Base-by-base conservation (phyloP, 2,797 vertebrate species). In the Dromococcyx pavoninus region DNA sequence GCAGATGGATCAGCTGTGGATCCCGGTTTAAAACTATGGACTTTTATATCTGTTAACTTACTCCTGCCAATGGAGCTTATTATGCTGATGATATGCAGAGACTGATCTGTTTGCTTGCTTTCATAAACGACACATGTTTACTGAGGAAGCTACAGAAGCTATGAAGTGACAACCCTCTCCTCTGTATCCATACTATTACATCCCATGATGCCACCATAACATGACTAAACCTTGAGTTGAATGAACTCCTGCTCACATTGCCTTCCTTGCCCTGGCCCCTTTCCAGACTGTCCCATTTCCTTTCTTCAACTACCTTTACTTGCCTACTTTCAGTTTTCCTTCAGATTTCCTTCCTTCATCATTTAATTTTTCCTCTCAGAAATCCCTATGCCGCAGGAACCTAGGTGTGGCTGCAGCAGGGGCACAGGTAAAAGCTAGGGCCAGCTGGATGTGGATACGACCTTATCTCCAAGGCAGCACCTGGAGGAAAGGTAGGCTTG, bases 401-500 rank as follows among this genome's bases (percentile, higher is more conserved):
- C 6, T 37, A 7, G 8, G 9, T 43, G 37, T 39, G 9, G 27
- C 23, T 56, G 33, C 30, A 69, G 27, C 41, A 43, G 37, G 27
- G 11, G 41, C 3, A 0, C 1, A 21, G 27, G 16, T 56, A n/a
- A 78, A 89, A 37, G 13, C 14, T 3, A 44, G 30, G 28, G 48
- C 28, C 23, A 65, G n/a, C 24, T 17, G 41, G 16, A 13, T 75
- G 39, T 1, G 0, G n/a, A 19, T 24, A 61, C 0, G 4, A 24
- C n/a, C 12, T 23, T 84, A 11, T 16, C 39, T 81, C 24, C 17
- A 18, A 10, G 35, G 10, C n/a, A 83, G 24, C 6, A 13, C 44
- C 74, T 60, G 44, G 25, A 64, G 41, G 30, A 70, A 71, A 89
- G 30, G 2, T 5, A 22, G n/a, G 44, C 32, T 46, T 67, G 37